Percentiles rank a stretch among this genome's conserved stretches.
These are phyloP conservation scores for Lerista edwardsae DNA, from an alignment of 2,797 vertebrate species.

Conservation along the genomic window DNA sequence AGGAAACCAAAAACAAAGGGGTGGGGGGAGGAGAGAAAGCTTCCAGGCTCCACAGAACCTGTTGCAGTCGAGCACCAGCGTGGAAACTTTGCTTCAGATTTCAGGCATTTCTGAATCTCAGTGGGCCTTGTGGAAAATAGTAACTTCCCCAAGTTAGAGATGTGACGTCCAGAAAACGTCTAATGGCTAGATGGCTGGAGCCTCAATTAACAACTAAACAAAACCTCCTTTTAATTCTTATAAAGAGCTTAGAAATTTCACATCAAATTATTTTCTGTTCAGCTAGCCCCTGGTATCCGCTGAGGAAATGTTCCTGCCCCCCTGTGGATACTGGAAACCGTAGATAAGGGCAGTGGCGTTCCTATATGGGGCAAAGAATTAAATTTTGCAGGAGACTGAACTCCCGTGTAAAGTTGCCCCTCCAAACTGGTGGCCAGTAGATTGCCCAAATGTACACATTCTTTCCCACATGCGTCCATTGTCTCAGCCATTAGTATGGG, in stretches of 20 bases:
- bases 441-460: too few species aligned
- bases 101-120: conserved; percentile 38
- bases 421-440: too few species aligned
- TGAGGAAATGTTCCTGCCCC: too few species aligned
- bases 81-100: conserved; percentile 54
- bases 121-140: conserved; percentile 60
- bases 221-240: conserved; percentile 12
- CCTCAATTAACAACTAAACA: conserved; percentile 43
- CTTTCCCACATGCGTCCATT: too few species aligned
- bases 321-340: too few species aligned
- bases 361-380: too few species aligned
- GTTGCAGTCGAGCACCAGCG: conserved; percentile 52
- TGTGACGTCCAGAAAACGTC: conserved; percentile 59
- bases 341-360: too few species aligned
- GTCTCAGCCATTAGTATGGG: too few species aligned
- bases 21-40: conserved; percentile 12
- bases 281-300: too few species aligned
- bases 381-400: too few species aligned
- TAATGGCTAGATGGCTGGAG: not conserved
- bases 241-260: conserved; percentile 32
- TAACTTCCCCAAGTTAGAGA: conserved; percentile 41
- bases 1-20: conserved; percentile 19
- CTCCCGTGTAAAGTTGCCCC: too few species aligned
- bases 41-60: conserved; percentile 34
- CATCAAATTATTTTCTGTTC: not conserved